These are phyloP conservation scores for Hyles euphorbiae DNA, from an alignment of 1,140 invertebrate genomes.

Conservation along the genomic window DNA sequence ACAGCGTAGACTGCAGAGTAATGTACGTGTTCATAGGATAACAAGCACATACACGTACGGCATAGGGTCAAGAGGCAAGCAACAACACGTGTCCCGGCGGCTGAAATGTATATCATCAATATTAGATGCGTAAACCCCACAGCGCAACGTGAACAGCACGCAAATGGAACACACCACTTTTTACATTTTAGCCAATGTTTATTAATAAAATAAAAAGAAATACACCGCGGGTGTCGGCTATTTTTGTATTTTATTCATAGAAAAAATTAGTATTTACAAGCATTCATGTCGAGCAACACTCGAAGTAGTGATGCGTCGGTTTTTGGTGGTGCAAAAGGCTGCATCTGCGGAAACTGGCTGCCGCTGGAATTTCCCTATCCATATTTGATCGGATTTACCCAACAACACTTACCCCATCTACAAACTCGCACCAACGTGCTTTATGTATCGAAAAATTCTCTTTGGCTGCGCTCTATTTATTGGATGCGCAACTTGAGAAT, in stretches of 20 bases:
- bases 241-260: background rate
- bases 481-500: conserved; percentile 13
- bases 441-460: conserved; percentile 26
- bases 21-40: conserved; percentile 1
- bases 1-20: background rate
- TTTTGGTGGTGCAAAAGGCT: conserved; percentile 18
- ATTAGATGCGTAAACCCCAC: conserved; percentile 34
- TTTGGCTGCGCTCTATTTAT: conserved; percentile 15
- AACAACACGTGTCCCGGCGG: conserved; percentile 18
- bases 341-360: conserved; percentile 19
- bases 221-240: background rate
- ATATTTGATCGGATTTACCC: conserved; percentile 38
- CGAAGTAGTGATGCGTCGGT: conserved; percentile 18
- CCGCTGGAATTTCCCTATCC: conserved; percentile 30
- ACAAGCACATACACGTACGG: conserved; percentile 15
- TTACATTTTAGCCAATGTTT: conserved; percentile 13
- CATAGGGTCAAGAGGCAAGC: conserved; percentile 24
- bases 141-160: conserved; percentile 10
- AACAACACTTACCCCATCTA: conserved; percentile 29
- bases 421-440: conserved; percentile 27
- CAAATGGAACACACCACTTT: conserved; percentile 15
- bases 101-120: conserved; percentile 36
- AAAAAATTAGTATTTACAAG: background rate
- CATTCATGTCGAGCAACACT: conserved; percentile 8
- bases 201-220: background rate